Base-by-base conservation (phyloP, 2,888 invertebrate species). In the Trissoscelio sp. region DNA sequence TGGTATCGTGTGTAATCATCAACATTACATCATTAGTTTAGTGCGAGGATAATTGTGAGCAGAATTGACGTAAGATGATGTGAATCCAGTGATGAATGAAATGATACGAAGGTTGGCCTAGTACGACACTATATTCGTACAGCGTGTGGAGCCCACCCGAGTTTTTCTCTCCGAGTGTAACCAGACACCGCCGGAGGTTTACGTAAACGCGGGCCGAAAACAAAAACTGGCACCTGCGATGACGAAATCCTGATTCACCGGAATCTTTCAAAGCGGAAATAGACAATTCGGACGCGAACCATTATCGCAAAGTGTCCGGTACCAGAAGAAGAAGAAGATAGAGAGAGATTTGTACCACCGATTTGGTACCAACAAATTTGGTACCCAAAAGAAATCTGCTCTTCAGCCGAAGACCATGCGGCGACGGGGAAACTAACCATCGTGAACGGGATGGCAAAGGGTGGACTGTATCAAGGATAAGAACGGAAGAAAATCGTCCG, bases 171-270 rank as follows among this genome's bases (percentile, higher is more conserved):
- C 39, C 70, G 48, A 70, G 83, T 83, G 86, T 84, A 86, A 86
- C 84, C 81, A 81, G 86, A 85, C 84, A 86, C 83, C 85, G 78
- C 75, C 55, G 77, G 57, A 55, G 64, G 81, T 57, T 58, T 64
- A 75, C 60, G 60, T 55, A 55, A 60, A 72, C 67, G 79, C 72
- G 80, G 58, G 28, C 20, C 24, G 55, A 69, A 34, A 67, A 58
- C 44, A 44, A 44, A 77, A 64, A 42, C 60, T 42, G 73, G 70
- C 70, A 62, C 60, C 60, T 57, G 62, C 24, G 55, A 60, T 66
- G 79, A 24, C 34, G 79, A 82, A 73, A 51, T 67, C 55, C 51
- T 37, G 73, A 69, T 55, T 46, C 18, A 16, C 16, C 16, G 53
- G 34, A 11, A 24, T 53, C 39, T 5, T 2, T 9, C 11, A n/a